These are phyloP conservation scores for Buteo buteo DNA, from an alignment of 2,113 vertebrate species.

Conservation along the genomic window DNA sequence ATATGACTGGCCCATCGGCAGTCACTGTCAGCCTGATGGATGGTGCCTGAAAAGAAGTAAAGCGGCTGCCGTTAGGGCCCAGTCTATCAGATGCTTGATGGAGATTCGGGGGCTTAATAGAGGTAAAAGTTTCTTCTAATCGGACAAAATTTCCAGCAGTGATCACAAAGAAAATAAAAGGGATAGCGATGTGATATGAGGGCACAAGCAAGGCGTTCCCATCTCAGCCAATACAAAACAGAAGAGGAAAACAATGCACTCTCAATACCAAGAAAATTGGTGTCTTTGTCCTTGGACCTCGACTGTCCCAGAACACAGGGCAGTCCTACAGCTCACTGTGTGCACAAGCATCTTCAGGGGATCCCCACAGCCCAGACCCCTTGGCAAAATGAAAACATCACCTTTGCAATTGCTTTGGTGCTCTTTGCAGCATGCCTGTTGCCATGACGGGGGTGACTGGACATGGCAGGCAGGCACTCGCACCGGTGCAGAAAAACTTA, in stretches of 20 bases:
- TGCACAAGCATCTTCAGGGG: not conserved
- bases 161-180: slow-evolving; percentile 66
- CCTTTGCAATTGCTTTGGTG: not conserved
- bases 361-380: not conserved
- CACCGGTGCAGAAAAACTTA: not conserved
- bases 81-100: slow-evolving; percentile 78
- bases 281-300: not conserved
- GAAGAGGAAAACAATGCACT: not conserved
- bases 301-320: not conserved
- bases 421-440: not conserved
- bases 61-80: slow-evolving; percentile 77
- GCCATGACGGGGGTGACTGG: not conserved
- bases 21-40: slow-evolving; percentile 96
- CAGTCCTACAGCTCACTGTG: not conserved
- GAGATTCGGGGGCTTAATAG: slow-evolving; percentile 76
- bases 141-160: slow-evolving; percentile 71
- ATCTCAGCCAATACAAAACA: not conserved
- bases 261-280: not conserved
- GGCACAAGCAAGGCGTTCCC: not conserved
- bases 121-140: slow-evolving; percentile 80
- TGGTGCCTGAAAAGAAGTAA: slow-evolving; percentile 86
- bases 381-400: not conserved
- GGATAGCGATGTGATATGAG: not conserved
- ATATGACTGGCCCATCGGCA: slow-evolving; percentile 90
- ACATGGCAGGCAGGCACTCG: not conserved